Base-by-base conservation (phyloP, 2,888 invertebrate species). In the Lithophane semibrunnea region DNA sequence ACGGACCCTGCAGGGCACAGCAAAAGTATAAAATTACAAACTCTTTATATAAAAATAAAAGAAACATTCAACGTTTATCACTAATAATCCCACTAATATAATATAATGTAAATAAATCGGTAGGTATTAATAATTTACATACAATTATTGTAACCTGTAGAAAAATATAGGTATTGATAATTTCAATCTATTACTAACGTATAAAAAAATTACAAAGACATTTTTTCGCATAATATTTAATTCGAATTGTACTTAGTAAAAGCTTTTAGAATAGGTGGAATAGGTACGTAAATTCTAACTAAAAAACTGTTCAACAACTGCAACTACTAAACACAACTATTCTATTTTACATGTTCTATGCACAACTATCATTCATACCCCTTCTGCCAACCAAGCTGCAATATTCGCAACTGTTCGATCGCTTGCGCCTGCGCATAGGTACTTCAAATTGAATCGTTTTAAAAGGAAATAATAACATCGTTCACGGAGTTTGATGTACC, bases 381-480 rank as follows among this genome's bases (percentile, higher is more conserved):
- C 42, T 64, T 2, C 16, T 37, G 7, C 9, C 21, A 9, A 67
- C 61, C 37, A 37, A 60, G 24, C 24, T 61, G 42, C 44, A 63
- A 29, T 1, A 61, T 37, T 24, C 5, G 12, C 44, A 68, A 58
- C 29, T 21, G 18, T 5, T 42, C n/a, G 8, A 18, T 37, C 49
- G 3, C 2, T 18, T 68, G 65, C 49, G 3, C 2, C n/a, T 68
- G 65, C 58, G 56, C 61, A 69, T 44, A n/a, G n/a, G n/a, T n/a
- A 61, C 49, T 37, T 72, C 54, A 12, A 66, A 71, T 61, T 54
- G n/a, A 85, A 49, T 60, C 16, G 24, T 72, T 73, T 67, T 72
- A 66, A 70, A 83, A 69, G 73, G 71, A 75, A 83, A 75, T 79
- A 74, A 76, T 77, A 79, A 65, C 63, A 61, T 63, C 47, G 65